A percentile compares a stretch with the other conserved stretches of the same genome.
phyloP scores from a whole-genome alignment of 2,888 invertebrate species.

The Drosophila mercatorum region DNA sequence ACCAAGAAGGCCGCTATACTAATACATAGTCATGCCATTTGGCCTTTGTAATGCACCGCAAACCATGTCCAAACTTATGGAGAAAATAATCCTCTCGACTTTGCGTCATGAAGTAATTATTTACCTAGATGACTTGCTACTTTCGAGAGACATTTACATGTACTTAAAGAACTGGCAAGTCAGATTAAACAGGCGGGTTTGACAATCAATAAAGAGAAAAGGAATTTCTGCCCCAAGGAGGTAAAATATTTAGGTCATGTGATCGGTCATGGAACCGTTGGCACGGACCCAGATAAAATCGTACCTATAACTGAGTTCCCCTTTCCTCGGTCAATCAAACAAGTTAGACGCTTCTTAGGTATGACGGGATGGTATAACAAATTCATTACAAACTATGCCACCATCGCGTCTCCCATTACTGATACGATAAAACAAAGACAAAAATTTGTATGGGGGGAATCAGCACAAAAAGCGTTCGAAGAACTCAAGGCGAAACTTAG shows the following conservation, averaged over 20 bases:
- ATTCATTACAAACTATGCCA: background rate
- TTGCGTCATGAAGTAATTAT: too few species aligned
- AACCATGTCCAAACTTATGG: too few species aligned
- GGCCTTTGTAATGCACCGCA: too few species aligned
- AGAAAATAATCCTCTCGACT: too few species aligned
- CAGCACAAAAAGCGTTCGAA: conserved; percentile 7
- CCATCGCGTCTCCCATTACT: conserved; percentile 2
- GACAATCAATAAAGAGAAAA: too few species aligned
- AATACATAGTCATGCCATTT: too few species aligned
- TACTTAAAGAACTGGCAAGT: too few species aligned
- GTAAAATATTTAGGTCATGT: conserved; percentile 1
- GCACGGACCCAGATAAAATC: conserved; percentile 20
- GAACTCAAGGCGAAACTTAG: background rate
- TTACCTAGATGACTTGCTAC: too few species aligned
- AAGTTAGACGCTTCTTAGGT: conserved; percentile 3
- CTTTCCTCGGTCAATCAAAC: background rate
- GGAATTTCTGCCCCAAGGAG: too few species aligned
- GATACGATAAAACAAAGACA: background rate
- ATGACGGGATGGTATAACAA: conserved; percentile 2
- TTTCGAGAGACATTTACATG: too few species aligned
- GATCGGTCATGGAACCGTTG: conserved; percentile 8
- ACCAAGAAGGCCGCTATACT: too few species aligned
- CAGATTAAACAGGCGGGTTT: too few species aligned
- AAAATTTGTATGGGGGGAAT: conserved; percentile 8
- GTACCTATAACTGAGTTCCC: conserved; percentile 6